phyloP scores from a whole-genome alignment of 2,113 vertebrate species.

The Ibidorhyncha struthersii region DNA sequence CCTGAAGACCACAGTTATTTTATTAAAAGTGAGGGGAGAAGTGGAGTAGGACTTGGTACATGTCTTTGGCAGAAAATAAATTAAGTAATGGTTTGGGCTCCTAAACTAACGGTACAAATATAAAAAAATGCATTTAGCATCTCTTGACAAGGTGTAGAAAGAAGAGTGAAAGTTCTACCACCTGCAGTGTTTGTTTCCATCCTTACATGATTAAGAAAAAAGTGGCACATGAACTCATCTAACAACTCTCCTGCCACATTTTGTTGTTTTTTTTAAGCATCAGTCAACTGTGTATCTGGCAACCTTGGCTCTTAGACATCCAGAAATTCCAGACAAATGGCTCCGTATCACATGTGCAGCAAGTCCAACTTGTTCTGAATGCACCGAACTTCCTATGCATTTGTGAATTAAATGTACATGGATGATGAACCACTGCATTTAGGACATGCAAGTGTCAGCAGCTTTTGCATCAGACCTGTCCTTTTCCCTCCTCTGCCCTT shows the following conservation, averaged over 20 bases:
- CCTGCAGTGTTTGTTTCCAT: not conserved
- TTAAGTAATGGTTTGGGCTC: not conserved
- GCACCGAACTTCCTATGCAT: not conserved
- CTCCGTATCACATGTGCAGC: not conserved
- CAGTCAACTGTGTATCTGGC: not conserved
- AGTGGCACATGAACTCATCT: not conserved
- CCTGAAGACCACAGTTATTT: not conserved
- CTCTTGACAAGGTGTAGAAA: not conserved
- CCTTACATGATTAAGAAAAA: not conserved
- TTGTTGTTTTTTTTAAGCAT: not conserved
- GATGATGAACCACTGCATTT: not conserved
- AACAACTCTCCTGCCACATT: not conserved
- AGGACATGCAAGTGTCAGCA: not conserved
- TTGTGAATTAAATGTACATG: not conserved
- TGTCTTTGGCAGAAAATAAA: not conserved
- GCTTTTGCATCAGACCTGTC: not conserved
- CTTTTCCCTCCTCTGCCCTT: not conserved
- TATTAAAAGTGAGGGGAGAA: not conserved
- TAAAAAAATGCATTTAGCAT: not conserved
- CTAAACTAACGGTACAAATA: not conserved
- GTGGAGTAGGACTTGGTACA: not conserved
- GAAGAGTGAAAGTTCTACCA: not conserved
- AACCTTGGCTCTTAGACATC: not conserved
- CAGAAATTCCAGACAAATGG: not conserved
- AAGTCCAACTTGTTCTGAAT: conserved; percentile 1